phyloP scores from a whole-genome alignment of 2,113 vertebrate species.

The Notothenia coriiceps region DNA sequence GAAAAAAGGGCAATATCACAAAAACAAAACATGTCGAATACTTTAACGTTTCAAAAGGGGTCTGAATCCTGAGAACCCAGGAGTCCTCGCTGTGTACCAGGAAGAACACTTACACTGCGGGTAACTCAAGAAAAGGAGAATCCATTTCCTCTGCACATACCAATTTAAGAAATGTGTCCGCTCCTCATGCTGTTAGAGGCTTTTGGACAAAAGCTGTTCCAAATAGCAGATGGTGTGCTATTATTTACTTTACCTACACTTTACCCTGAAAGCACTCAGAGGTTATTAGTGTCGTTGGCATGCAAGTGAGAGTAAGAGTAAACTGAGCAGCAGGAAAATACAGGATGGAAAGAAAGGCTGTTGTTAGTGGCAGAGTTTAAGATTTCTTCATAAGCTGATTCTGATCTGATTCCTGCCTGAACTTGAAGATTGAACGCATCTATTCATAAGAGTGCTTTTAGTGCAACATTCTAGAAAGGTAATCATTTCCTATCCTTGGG shows the following conservation, averaged over 20 bases:
- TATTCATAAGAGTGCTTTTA: neutral
- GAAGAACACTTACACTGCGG: conserved; percentile 8
- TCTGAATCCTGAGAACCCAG: neutral
- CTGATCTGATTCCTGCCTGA: conserved; percentile 5
- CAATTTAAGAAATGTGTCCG: conserved; percentile 49
- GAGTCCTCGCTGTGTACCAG: neutral
- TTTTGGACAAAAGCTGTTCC: conserved; percentile 25
- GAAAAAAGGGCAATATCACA: neutral
- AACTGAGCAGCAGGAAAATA: no score
- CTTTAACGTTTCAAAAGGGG: neutral
- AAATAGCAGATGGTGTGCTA: conserved; percentile 47
- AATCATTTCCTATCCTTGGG: neutral
- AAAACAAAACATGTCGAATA: neutral
- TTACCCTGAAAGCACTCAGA: conserved; percentile 33
- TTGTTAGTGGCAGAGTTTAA: no score
- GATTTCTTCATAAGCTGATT: conserved; percentile 14
- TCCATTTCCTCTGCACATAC: conserved; percentile 39
- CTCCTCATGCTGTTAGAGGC: conserved; percentile 18
- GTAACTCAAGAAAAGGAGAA: conserved; percentile 18
- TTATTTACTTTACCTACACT: conserved; percentile 39
- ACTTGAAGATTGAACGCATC: neutral
- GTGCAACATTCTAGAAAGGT: neutral
- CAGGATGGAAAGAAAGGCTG: no score
- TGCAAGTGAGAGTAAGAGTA: neutral
- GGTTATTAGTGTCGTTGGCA: conserved; percentile 43